A percentile compares a stretch with the other conserved stretches of the same genome.
Evolutionary conservation across 2,888 invertebrate species (phyloP).

Genomic region (Dynastes maya): DNA sequence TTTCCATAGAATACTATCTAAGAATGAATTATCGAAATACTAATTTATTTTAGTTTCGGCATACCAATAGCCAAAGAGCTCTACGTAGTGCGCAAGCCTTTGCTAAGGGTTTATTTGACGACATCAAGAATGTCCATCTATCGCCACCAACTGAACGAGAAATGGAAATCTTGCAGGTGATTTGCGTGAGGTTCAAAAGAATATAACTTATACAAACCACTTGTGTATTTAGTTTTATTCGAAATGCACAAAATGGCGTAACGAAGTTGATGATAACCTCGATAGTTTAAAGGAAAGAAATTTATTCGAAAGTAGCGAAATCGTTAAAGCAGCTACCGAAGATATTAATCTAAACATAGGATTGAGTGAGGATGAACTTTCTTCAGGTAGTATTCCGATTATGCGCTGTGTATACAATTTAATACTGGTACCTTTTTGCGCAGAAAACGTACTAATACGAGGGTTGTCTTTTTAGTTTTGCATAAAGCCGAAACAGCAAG

Average conservation of each 20-base stretch:
- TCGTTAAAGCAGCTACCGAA: conserved; percentile 28
- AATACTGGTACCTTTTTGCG: too few species aligned
- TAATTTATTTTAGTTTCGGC: conserved; percentile 78
- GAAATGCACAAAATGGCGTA: conserved; percentile 41
- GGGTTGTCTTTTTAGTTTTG: too few species aligned
- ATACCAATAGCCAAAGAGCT: conserved; percentile 84
- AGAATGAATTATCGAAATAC: not conserved
- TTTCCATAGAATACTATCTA: too few species aligned
- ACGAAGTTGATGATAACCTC: conserved; percentile 32
- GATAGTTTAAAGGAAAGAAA: conserved; percentile 14
- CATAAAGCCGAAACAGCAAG: too few species aligned
- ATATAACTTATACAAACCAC: not conserved
- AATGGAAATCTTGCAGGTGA: conserved; percentile 66
- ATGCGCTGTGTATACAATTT: too few species aligned
- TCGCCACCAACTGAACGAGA: conserved; percentile 75
- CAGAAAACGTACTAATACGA: too few species aligned
- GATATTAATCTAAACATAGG: conserved; percentile 23
- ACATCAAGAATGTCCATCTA: conserved; percentile 76
- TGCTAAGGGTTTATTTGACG: conserved; percentile 83
- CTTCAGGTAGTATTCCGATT: conserved; percentile 21
- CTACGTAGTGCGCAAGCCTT: conserved; percentile 84
- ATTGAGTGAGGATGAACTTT: conserved; percentile 22
- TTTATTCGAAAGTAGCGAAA: conserved; percentile 17
- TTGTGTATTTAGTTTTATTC: conserved; percentile 40
- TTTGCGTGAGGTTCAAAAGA: conserved; percentile 27